Base-by-base conservation (phyloP, 1,140 invertebrate genomes). In the Drosophila burlai region DNA sequence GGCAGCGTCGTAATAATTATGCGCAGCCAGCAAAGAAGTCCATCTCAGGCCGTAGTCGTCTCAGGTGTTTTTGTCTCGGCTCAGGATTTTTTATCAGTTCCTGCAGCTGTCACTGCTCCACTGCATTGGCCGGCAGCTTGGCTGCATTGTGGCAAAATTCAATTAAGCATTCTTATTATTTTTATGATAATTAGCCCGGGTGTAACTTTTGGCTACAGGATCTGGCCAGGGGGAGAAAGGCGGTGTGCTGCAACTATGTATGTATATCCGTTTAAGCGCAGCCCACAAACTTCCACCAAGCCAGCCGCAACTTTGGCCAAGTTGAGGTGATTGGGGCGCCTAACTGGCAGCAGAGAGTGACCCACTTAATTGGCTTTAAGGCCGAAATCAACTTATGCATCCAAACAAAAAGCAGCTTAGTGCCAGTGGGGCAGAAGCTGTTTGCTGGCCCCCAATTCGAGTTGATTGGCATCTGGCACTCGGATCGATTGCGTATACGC, bases 121-220 rank as follows among this genome's bases (percentile, higher is more conserved):
- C 18, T 45, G 45, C 38, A 46, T 42, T 58, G n/a, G 31, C 42
- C 34, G 2, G 47, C 4, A 26, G 49, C 49, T 26, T 16, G 49
- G 31, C 49, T 84, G 84, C 84, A 89, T 78, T 81, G 74, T 89
- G 50, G 61, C 36, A 21, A 69, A 89, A 79, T 83, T 84, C 78
- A 89, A 89, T 89, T 89, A 89, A 76, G 75, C 65, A 36, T 26
- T 75, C 61, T 76, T 89, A 84, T 90, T 89, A 81, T 90, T 90
- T 90, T 81, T 84, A 90, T 89, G 85, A 84, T 89, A 89, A 89
- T 89, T 89, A 90, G 49, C 50, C 46, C 5, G 43, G 11, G 21
- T 63, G 13, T 38, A 60, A 45, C 45, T 75, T 72, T 52, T 13
- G 45, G 38, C 55, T 47, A 55, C 31, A 40, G 36, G 42, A 65